Evolutionary conservation across 1,140 invertebrate genomes (phyloP).

Genomic region (Marisa cornuarietis): DNA sequence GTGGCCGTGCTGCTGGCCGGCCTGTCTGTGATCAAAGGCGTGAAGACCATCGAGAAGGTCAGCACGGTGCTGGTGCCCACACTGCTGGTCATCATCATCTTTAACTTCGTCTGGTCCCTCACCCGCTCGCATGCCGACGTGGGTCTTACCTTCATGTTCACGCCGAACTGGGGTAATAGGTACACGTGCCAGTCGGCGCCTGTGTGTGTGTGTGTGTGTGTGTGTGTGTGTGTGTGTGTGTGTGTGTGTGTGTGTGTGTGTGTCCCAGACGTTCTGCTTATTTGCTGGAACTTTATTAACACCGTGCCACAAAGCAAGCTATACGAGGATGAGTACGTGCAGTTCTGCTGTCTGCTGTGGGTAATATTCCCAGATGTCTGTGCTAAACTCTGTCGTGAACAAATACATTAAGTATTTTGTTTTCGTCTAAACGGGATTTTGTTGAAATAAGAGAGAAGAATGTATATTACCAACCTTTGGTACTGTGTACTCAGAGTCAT

Average conservation of each 20-base stretch:
- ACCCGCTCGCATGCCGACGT: conserved; percentile 47
- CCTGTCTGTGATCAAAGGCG: conserved; percentile 50
- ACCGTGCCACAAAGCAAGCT: too few relatives aligned
- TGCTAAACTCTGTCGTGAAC: too few relatives aligned
- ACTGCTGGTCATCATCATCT: conserved; percentile 54
- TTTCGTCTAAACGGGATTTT: too few relatives aligned
- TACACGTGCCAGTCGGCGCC: too few relatives aligned
- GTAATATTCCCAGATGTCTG: too few relatives aligned
- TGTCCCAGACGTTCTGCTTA: too few relatives aligned
- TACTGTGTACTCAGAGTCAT: conserved; percentile 42
- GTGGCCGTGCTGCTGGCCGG: conserved; percentile 47
- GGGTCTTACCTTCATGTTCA: conserved; percentile 56
- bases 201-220: too few relatives aligned
- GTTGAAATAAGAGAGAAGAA: too few relatives aligned
- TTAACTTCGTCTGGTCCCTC: conserved; percentile 57
- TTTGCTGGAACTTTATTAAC: too few relatives aligned
- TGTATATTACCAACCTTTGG: background rate
- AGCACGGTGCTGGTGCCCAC: conserved; percentile 57
- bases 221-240: background rate
- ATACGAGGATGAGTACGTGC: too few relatives aligned
- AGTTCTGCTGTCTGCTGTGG: too few relatives aligned
- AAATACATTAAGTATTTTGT: too few relatives aligned
- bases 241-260: background rate
- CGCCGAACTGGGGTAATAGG: conserved; percentile 55
- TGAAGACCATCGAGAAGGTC: conserved; percentile 61